A percentile compares a stretch with the other conserved stretches of the same genome.
Conservation (phyloP, 2,888 invertebrate genomes). For the Leptinotarsa haldemani region DNA sequence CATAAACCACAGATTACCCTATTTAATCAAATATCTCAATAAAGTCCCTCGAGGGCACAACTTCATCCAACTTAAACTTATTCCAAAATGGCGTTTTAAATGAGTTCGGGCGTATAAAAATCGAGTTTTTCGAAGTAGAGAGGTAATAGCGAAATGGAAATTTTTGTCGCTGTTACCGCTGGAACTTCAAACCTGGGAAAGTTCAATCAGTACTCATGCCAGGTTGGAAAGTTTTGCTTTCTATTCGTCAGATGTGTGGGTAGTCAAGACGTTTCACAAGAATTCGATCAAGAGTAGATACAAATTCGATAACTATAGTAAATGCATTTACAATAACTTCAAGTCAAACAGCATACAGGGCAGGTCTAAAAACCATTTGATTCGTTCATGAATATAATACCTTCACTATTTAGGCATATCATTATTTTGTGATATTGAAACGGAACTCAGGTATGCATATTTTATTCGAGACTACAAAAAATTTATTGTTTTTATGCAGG, state of each 20-base stretch:
- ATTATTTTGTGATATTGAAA: too few species aligned
- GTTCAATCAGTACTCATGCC: background rate
- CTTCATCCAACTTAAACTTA: conserved; percentile 11
- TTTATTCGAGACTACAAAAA: too few species aligned
- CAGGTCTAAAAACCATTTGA: too few species aligned
- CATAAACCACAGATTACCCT: conserved; percentile 14
- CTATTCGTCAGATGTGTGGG: too few species aligned
- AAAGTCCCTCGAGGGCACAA: background rate
- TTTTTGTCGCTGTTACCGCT: background rate
- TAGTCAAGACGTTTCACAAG: too few species aligned
- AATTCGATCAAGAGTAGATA: too few species aligned
- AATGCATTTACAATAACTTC: too few species aligned
- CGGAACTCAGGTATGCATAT: too few species aligned
- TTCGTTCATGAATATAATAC: too few species aligned
- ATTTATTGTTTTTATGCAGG: too few species aligned
- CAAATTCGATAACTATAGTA: background rate
- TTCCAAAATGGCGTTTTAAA: conserved; percentile 9
- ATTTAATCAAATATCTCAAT: conserved; percentile 10
- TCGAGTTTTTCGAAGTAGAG: background rate
- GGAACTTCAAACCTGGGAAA: background rate
- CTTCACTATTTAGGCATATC: too few species aligned
- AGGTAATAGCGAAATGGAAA: background rate
- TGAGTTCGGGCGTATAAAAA: background rate
- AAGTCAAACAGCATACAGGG: too few species aligned
- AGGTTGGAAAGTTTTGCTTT: background rate